Evolutionary conservation across 2,888 invertebrate genomes (phyloP), one percentile per base, ranked within the genome.

Genomic region (Deilephila porcellus): DNA sequence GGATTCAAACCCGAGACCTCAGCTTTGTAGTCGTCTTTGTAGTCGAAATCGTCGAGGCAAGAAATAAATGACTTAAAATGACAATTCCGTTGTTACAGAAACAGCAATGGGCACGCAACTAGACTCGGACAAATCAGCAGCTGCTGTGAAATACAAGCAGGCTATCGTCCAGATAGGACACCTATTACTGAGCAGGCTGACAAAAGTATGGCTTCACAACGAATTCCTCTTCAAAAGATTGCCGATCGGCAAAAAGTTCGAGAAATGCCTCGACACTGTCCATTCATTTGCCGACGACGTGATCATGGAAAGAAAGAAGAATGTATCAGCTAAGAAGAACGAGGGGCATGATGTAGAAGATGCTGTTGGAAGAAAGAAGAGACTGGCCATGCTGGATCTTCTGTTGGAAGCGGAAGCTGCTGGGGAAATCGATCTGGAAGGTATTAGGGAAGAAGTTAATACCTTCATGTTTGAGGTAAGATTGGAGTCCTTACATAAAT

Each of bases 391-490:
- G 86, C 87, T 97, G 75, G 97, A 97, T 87, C 89, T 97, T 19
- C 82, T 97, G 19, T 82, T 97, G 8, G 95, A 96, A 75, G 95
- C 95, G 1, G 95, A 95, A 79, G 93, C 93, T 59, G 95, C 95
- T 76, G 96, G 95, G 7, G 91, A 95, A 76, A 91, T 97, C 32
- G 95, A 95, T 63, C 90, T 96, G 77, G 89, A 95, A 63, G 96
- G 96, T 56, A 96, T 97, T 74, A 92, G 96, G 71, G 96, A 97
- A 82, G 97, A 97, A 91, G 96, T 97, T 0, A 96, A 97, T 80
- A 97, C 97, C 0, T 97, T 97, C 81, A 96, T 97, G 96, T 97
- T 97, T 90, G 97, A 96, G 87, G 96, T 96, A 83, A 85, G 56
- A 56, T 56, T 67, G 1, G 25, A 25, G 0, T 0, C 25, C 25